phyloP scores from a whole-genome alignment of 2,888 invertebrate species.

The Amaurobius ferox region DNA sequence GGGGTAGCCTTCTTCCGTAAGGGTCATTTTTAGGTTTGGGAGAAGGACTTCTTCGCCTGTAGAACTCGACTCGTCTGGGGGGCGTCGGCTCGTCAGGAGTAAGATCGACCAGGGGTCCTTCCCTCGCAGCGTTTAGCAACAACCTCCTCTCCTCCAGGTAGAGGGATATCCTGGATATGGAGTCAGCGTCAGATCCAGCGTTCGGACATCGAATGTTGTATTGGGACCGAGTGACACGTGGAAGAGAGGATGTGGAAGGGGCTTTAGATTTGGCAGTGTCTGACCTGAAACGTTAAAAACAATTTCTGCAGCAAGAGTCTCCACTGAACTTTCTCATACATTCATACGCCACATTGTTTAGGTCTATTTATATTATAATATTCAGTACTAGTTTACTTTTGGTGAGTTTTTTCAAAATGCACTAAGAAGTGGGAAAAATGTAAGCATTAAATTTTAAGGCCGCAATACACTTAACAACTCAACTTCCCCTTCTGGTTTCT shows the following conservation, averaged over 20 bases:
- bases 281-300: slow-evolving; percentile 18
- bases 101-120: slow-evolving; percentile 68
- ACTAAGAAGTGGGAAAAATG: no score
- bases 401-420: no score
- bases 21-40: slow-evolving; percentile 75
- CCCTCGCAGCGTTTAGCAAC: slow-evolving; percentile 35
- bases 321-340: no score
- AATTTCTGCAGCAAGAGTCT: no score
- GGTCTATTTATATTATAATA: no score
- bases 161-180: slow-evolving; percentile 47
- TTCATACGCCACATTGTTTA: no score
- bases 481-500: no score
- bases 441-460: no score
- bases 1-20: slow-evolving; percentile 79
- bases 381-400: no score
- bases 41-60: slow-evolving; percentile 50
- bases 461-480: no score
- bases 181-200: slow-evolving; percentile 56
- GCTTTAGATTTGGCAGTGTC: slow-evolving; percentile 54
- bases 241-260: slow-evolving; percentile 40
- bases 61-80: slow-evolving; percentile 61
- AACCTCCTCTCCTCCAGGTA: slow-evolving; percentile 44
- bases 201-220: slow-evolving; percentile 61
- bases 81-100: slow-evolving; percentile 41
- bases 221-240: slow-evolving; percentile 48